Evolutionary conservation across 1,140 invertebrate genomes (phyloP).

Genomic region (Luehdorfia chinensis): DNA sequence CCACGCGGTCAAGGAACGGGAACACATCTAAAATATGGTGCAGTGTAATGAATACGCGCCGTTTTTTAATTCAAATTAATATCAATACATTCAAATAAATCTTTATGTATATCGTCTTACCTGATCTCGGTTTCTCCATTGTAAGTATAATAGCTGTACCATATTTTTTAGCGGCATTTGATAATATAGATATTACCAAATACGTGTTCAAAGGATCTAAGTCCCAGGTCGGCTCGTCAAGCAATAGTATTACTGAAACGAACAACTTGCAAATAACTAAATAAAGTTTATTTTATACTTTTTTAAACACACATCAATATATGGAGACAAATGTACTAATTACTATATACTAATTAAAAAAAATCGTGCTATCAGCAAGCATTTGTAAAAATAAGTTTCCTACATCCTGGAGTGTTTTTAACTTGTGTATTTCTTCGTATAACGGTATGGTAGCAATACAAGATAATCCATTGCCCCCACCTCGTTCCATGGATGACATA

Average conservation of each 20-base stretch:
- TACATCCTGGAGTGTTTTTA: no score
- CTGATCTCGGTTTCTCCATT: conserved; percentile 93
- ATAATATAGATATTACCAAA: conserved; percentile 93
- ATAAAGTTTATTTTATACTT: no score
- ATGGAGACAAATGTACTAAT: no score
- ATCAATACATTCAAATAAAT: neutral
- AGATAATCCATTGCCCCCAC: no score
- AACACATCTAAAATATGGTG: conserved; percentile 90
- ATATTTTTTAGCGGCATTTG: conserved; percentile 94
- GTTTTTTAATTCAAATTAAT: neutral
- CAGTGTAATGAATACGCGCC: neutral
- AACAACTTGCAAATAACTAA: conserved; percentile 23
- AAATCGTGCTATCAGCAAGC: no score
- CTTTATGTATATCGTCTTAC: conserved; percentile 26
- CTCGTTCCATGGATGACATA: no score
- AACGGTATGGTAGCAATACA: no score
- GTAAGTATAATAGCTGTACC: conserved; percentile 92
- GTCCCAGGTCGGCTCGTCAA: conserved; percentile 95
- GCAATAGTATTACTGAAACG: conserved; percentile 85
- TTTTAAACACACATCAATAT: neutral
- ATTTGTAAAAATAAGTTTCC: no score
- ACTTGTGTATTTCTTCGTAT: no score
- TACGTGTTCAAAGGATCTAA: conserved; percentile 95
- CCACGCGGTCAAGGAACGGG: conserved; percentile 91
- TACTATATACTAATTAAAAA: no score